Percentiles rank a stretch among this genome's conserved stretches.
Conservation (phyloP, 2,888 invertebrate species). For the Chirona hameri region DNA sequence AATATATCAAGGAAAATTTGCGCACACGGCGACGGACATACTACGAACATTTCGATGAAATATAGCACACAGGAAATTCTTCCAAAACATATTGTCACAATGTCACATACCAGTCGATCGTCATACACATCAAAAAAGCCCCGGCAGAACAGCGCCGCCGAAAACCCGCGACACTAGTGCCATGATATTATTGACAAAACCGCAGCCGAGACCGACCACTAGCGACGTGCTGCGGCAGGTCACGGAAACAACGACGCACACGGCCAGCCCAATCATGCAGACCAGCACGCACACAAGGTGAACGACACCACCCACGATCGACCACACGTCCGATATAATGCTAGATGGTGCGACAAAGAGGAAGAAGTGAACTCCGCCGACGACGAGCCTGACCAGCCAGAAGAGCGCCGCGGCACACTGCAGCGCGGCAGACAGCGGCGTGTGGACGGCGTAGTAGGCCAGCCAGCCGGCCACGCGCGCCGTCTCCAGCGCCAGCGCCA, state of each 20-base stretch:
- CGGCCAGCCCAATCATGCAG: background rate
- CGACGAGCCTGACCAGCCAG: background rate
- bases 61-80: background rate
- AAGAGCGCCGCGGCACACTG: background rate
- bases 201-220: slow-evolving; percentile 1
- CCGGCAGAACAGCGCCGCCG: background rate
- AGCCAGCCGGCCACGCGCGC: background rate
- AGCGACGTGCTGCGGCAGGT: slow-evolving; percentile 3
- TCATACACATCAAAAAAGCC: background rate
- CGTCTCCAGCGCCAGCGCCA: background rate
- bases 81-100: background rate
- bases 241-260: background rate
- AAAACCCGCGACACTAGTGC: background rate
- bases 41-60: background rate
- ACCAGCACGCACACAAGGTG: slow-evolving; percentile 6
- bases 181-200: background rate
- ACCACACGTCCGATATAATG: background rate
- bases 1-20: too few relatives aligned
- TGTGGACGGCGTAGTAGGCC: background rate
- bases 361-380: background rate
- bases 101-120: background rate
- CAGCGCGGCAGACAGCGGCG: background rate
- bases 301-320: background rate
- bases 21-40: background rate
- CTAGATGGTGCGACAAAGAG: background rate